Conservation (phyloP, 2,888 invertebrate species). For the Schizotus pectinicornis region DNA sequence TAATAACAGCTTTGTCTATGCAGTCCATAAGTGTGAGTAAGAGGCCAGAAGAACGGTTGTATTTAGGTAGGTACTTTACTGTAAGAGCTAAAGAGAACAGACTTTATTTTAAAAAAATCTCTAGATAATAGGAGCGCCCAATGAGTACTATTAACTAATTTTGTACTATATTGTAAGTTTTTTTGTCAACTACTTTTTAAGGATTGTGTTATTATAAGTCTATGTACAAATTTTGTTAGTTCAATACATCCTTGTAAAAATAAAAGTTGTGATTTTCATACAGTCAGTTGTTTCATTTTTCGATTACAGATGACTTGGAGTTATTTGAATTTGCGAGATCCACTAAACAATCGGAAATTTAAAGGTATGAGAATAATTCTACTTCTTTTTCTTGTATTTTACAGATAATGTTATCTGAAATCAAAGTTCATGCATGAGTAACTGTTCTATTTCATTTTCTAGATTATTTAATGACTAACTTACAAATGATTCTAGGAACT, state of each 20-base stretch:
- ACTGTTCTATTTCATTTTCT: no score
- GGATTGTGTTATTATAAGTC: constrained; percentile 38
- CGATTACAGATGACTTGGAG: no score
- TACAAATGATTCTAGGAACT: no score
- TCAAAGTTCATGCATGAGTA: no score
- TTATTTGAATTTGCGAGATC: no score
- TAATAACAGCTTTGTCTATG: no score
- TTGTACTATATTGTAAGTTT: constrained; percentile 17
- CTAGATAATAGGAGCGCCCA: background rate
- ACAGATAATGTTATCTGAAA: no score
- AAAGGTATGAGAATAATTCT: no score
- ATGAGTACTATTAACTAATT: background rate
- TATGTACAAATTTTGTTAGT: constrained; percentile 51
- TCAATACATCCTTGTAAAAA: constrained; percentile 33
- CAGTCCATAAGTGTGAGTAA: no score
- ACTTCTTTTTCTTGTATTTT: no score
- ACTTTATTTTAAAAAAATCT: constrained; percentile 15
- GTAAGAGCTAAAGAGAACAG: constrained; percentile 22
- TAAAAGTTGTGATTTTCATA: constrained; percentile 19
- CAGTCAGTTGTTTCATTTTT: constrained; percentile 8
- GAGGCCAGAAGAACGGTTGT: constrained; percentile 9
- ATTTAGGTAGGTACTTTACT: constrained; percentile 2
- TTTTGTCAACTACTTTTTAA: constrained; percentile 12
- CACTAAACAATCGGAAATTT: no score
- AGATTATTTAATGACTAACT: no score